A percentile compares a stretch with the other conserved stretches of the same genome.
These are phyloP conservation scores for Pogonomyrmex barbatus DNA, from an alignment of 1,140 invertebrate species.

Conservation along the genomic window DNA sequence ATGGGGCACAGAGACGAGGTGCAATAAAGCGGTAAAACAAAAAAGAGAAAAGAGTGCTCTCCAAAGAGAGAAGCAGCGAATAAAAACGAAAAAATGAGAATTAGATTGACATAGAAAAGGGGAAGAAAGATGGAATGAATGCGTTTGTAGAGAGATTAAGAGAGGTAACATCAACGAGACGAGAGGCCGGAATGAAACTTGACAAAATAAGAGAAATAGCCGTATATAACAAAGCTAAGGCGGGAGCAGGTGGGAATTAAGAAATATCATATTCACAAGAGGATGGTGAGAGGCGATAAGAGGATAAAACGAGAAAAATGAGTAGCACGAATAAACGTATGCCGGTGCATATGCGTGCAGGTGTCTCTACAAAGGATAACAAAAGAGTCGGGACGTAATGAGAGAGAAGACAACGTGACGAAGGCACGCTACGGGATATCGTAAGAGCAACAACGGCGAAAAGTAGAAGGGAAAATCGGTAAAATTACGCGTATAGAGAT, in stretches of 20 bases:
- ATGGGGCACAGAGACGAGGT: slow-evolving; percentile 14
- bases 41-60: neutral
- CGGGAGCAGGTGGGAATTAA: slow-evolving; percentile 40
- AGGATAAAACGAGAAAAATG: slow-evolving; percentile 59
- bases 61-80: slow-evolving; percentile 51
- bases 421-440: slow-evolving; percentile 24
- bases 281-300: slow-evolving; percentile 31
- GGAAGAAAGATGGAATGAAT: neutral
- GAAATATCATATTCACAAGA: slow-evolving; percentile 61
- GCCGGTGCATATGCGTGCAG: slow-evolving; percentile 42
- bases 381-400: slow-evolving; percentile 49
- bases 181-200: slow-evolving; percentile 27
- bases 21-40: slow-evolving; percentile 57
- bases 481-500: slow-evolving; percentile 48
- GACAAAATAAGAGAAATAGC: slow-evolving; percentile 41
- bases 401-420: slow-evolving; percentile 41
- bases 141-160: neutral
- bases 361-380: slow-evolving; percentile 57
- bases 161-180: neutral
- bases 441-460: slow-evolving; percentile 10
- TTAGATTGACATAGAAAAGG: slow-evolving; percentile 30
- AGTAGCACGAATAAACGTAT: slow-evolving; percentile 49
- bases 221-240: slow-evolving; percentile 51
- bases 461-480: slow-evolving; percentile 46
- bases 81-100: slow-evolving; percentile 38